Conservation (phyloP, 2,888 invertebrate species). For the Tetramorium bicarinatum region DNA sequence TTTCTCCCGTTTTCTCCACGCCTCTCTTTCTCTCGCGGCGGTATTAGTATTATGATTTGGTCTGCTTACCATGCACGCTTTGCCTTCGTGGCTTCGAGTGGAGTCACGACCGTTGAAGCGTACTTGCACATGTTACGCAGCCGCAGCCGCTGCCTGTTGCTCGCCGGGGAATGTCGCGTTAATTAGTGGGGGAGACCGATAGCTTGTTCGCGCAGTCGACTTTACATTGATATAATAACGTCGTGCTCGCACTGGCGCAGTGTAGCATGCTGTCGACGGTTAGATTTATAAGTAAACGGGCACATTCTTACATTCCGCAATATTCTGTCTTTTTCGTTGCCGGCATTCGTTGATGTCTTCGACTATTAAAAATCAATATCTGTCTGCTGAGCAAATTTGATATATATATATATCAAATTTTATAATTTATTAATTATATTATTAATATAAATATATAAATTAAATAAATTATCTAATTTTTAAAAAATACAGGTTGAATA, state of each 20-base stretch:
- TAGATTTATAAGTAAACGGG: background rate
- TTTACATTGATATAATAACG: conserved; percentile 3
- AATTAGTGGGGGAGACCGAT: conserved; percentile 45
- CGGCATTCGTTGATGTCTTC: background rate
- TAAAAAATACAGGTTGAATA: background rate
- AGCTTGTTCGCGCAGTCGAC: conserved; percentile 18
- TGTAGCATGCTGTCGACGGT: background rate
- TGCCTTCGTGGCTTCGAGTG: conserved; percentile 36
- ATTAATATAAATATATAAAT: background rate
- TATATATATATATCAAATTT: too few relatives aligned
- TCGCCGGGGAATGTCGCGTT: conserved; percentile 35
- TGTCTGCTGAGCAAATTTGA: too few relatives aligned
- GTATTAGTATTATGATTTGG: conserved; percentile 55
- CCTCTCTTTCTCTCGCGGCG: conserved; percentile 2
- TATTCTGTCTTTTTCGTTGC: background rate
- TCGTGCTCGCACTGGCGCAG: background rate
- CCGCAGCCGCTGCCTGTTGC: conserved; percentile 41
- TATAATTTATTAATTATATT: background rate
- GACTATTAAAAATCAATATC: background rate
- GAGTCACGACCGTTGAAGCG: conserved; percentile 51
- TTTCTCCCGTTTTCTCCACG: background rate
- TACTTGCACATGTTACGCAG: conserved; percentile 56
- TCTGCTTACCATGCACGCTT: conserved; percentile 36
- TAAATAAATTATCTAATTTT: background rate
- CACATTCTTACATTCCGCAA: background rate